Percentiles rank a stretch among this genome's conserved stretches.
phyloP scores from a whole-genome alignment of 2,888 invertebrate genomes.

The Netelia melanura region DNA sequence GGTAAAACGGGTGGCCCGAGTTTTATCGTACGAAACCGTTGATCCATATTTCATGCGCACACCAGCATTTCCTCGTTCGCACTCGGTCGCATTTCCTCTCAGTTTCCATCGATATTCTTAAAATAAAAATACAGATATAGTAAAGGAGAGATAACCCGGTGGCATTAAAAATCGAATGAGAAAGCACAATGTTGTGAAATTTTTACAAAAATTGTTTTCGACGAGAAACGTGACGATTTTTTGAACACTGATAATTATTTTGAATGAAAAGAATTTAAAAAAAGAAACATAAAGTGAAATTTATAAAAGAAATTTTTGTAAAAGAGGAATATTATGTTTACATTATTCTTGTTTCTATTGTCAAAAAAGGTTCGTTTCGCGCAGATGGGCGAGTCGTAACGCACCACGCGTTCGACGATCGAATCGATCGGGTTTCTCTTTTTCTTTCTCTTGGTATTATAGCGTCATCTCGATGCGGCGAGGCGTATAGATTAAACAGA shows the following conservation, averaged over 20 bases:
- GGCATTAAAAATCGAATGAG: neutral
- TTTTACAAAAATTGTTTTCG: neutral
- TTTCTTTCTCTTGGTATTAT: neutral
- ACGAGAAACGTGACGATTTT: neutral
- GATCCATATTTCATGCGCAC: constrained; percentile 12
- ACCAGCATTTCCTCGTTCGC: neutral
- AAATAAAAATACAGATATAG: neutral
- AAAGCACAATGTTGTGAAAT: neutral
- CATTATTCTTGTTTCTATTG: neutral
- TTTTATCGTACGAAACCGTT: constrained; percentile 8
- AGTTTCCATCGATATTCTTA: constrained; percentile 13
- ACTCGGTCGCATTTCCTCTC: neutral
- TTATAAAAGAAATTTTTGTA: neutral
- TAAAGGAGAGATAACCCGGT: neutral
- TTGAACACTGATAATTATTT: neutral
- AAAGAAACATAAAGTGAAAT: neutral
- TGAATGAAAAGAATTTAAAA: neutral
- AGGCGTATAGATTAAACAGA: constrained; percentile 51
- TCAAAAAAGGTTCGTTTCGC: neutral
- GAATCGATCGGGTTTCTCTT: constrained; percentile 50
- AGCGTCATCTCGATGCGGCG: constrained; percentile 52
- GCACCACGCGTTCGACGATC: constrained; percentile 24
- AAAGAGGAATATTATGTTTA: neutral
- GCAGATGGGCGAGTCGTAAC: neutral
- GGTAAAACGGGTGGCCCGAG: neutral